Conservation (phyloP, 2,797 vertebrate species). For the Harpagifer antarcticus region DNA sequence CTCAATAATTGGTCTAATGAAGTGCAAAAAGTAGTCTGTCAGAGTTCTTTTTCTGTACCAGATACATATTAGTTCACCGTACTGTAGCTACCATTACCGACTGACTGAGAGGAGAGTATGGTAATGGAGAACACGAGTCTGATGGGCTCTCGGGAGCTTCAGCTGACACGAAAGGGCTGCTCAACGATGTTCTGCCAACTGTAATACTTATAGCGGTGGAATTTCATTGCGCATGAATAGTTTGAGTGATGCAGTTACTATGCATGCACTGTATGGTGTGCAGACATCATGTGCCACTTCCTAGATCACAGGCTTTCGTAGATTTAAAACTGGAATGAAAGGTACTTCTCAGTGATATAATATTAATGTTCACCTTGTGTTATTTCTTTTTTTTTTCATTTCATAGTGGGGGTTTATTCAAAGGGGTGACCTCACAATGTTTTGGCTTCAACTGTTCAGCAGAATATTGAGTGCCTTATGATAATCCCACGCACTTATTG, state of each 20-base stretch:
- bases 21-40: constrained; percentile 75
- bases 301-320: constrained; percentile 35
- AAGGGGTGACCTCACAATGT: constrained; percentile 59
- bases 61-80: constrained; percentile 62
- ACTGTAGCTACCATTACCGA: constrained; percentile 59
- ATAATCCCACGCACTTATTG: constrained; percentile 61
- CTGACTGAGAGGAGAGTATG: constrained; percentile 62
- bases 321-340: constrained; percentile 40
- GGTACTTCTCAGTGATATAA: constrained; percentile 24
- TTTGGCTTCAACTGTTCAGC: constrained; percentile 51
- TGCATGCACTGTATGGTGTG: constrained; percentile 46
- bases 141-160: constrained; percentile 71
- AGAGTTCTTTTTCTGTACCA: constrained; percentile 55
- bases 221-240: constrained; percentile 65
- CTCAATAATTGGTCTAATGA: constrained; percentile 82
- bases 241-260: constrained; percentile 65
- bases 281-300: constrained; percentile 33
- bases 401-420: constrained; percentile 37
- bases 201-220: constrained; percentile 73
- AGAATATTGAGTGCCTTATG: constrained; percentile 67
- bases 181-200: constrained; percentile 68
- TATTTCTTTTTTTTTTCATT: constrained; percentile 38
- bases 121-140: constrained; percentile 70
- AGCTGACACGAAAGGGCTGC: constrained; percentile 73
- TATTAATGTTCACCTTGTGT: constrained; percentile 40